Evolutionary conservation across 2,797 vertebrate species (phyloP), one percentile per base, ranked within the genome.

Genomic region (Basileuterus tristriatus): DNA sequence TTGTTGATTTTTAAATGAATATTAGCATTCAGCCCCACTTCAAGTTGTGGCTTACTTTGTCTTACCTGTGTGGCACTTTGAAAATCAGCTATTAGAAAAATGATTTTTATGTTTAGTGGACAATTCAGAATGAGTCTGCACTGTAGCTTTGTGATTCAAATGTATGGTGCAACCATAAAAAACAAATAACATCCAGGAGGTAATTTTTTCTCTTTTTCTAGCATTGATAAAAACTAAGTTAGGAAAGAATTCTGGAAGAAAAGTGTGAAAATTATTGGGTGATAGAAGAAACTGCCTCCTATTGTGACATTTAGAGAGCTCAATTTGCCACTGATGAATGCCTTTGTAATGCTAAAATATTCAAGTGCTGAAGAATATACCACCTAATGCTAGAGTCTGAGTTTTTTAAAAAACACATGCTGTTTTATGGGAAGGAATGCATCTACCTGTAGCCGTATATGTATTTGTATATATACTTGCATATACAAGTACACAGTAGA

Each of bases 401-500:
- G 12, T 49, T 36, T 49, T 58, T 58, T 8, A 26, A 89, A 67
- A 71, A 67, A 11, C 3, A n/a, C 3, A 11, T 17, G 6, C 4
- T 39, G 21, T 6, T 83, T 76, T 87, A 32, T 32, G 9, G 16
- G 27, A 8, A 75, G 8, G 8, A 69, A 39, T 76, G 3, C 8
- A 50, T 60, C 11, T n/a, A 8, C 11, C 15, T 26, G 7, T 29
- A 11, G 15, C 29, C n/a, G 19, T 13, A 26, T 21, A 44, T 22
- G 4, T 4, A 34, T 46, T 41, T 65, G 10, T 26, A n/a, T 50
- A 41, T 39, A 22, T 50, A 32, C 5, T 50, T 79, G 6, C 21
- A 27, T 30, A 44, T 5, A 3, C 20, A 58, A 41, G 4, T 29
- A 58, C 11, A 27, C 1, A 1, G 12, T 7, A 65, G 41, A 3